Conservation (phyloP, 2,113 vertebrate species). For the Prunella fulvescens region DNA sequence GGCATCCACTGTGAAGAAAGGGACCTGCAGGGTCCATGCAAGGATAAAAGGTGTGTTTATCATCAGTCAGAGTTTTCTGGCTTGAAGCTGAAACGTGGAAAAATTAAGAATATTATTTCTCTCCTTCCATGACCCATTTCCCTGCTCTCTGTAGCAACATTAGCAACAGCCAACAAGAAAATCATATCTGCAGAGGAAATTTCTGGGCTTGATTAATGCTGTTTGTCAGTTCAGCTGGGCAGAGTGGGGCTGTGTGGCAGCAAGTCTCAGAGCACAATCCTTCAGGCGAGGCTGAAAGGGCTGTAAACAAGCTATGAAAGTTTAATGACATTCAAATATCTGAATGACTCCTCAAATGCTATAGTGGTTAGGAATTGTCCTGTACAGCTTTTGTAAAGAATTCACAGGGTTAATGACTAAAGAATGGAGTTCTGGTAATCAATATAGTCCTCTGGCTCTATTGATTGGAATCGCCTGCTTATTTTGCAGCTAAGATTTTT, state of each 20-base stretch:
- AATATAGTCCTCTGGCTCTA: conserved; percentile 86
- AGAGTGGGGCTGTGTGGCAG: not conserved
- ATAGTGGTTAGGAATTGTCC: conserved; percentile 43
- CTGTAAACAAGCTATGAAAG: conserved; percentile 62
- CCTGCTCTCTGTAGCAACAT: not conserved
- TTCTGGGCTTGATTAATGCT: conserved; percentile 14
- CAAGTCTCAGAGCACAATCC: not conserved
- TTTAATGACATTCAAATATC: conserved; percentile 65
- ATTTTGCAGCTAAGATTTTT: conserved; percentile 82
- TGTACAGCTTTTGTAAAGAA: conserved; percentile 70
- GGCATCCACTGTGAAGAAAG: not conserved
- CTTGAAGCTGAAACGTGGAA: not conserved
- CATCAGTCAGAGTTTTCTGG: not conserved
- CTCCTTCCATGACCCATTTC: not conserved
- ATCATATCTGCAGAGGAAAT: conserved; percentile 8
- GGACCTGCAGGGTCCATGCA: not conserved
- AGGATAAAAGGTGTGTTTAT: not conserved
- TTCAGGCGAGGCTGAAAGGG: conserved; percentile 26
- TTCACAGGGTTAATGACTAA: conserved; percentile 82
- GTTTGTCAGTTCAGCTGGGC: conserved; percentile 36
- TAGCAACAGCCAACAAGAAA: not conserved
- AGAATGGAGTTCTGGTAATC: conserved; percentile 85
- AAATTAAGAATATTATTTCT: not conserved
- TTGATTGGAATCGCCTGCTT: conserved; percentile 86
- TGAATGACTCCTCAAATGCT: conserved; percentile 49